Percentiles rank a stretch among this genome's conserved stretches.
These are phyloP conservation scores for Paradisaea rubra DNA, from an alignment of 2,113 vertebrate species.

Conservation along the genomic window DNA sequence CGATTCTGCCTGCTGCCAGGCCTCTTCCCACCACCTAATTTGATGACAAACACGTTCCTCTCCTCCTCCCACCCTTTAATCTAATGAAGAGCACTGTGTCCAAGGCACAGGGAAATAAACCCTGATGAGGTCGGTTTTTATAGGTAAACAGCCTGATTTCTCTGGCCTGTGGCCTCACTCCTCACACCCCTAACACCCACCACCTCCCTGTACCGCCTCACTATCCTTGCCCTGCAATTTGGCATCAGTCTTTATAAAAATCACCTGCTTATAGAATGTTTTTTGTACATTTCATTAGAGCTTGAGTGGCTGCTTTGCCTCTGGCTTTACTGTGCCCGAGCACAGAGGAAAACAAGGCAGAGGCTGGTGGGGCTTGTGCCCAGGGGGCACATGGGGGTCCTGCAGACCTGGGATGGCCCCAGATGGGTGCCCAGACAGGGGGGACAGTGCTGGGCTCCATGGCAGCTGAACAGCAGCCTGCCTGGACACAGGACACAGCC, in stretches of 20 bases:
- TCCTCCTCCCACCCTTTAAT: conserved; percentile 39
- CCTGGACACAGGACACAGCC: rapidly evolving
- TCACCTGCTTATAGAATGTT: background rate
- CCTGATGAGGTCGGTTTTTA: background rate
- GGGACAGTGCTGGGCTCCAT: background rate
- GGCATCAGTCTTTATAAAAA: conserved; percentile 15
- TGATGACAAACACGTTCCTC: conserved; percentile 52
- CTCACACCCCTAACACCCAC: background rate
- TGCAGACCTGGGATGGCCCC: background rate
- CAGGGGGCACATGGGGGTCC: background rate
- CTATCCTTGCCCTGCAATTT: background rate
- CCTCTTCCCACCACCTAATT: conserved; percentile 37
- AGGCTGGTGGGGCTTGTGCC: background rate
- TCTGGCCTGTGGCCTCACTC: background rate
- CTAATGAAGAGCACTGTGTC: conserved; percentile 33
- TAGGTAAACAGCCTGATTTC: conserved; percentile 37
- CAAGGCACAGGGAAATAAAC: conserved; percentile 22
- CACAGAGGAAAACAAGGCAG: background rate
- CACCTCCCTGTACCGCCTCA: background rate
- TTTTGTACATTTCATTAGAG: background rate
- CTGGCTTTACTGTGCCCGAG: background rate
- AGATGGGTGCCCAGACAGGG: rapidly evolving
- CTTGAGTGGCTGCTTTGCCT: background rate
- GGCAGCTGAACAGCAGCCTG: background rate
- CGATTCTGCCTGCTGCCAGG: background rate